These are phyloP conservation scores for Spheniscus mendiculus DNA, from an alignment of 2,113 vertebrate species.

Conservation along the genomic window DNA sequence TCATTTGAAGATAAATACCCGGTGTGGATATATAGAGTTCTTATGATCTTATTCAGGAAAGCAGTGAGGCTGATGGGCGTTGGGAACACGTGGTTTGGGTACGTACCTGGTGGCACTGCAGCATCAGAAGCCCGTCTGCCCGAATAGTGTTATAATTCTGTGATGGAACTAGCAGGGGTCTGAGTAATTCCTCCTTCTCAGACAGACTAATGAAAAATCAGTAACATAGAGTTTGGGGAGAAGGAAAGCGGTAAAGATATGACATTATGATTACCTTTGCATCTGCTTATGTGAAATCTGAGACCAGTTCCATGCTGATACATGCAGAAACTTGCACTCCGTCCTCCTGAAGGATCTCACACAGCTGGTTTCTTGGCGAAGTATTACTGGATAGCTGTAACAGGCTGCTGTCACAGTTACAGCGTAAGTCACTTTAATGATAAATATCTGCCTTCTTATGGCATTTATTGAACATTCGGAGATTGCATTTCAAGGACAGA, in stretches of 20 bases:
- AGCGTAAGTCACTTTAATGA: neutral
- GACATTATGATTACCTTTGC: neutral
- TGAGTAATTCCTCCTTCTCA: neutral
- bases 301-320: neutral
- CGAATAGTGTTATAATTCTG: rapidly evolving
- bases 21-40: neutral
- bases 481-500: slow-evolving; percentile 1
- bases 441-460: neutral
- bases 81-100: neutral
- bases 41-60: neutral
- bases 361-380: neutral
- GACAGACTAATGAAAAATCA: neutral
- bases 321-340: neutral
- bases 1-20: neutral
- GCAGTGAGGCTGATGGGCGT: neutral
- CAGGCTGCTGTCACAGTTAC: neutral
- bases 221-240: neutral
- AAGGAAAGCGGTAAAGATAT: neutral
- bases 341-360: neutral
- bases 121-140: neutral
- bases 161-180: neutral
- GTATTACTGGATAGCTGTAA: neutral
- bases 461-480: slow-evolving; percentile 17
- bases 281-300: neutral
- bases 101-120: neutral